Evolutionary conservation across 2,888 invertebrate genomes (phyloP).

Genomic region (Agonopterix alstromeriana): DNA sequence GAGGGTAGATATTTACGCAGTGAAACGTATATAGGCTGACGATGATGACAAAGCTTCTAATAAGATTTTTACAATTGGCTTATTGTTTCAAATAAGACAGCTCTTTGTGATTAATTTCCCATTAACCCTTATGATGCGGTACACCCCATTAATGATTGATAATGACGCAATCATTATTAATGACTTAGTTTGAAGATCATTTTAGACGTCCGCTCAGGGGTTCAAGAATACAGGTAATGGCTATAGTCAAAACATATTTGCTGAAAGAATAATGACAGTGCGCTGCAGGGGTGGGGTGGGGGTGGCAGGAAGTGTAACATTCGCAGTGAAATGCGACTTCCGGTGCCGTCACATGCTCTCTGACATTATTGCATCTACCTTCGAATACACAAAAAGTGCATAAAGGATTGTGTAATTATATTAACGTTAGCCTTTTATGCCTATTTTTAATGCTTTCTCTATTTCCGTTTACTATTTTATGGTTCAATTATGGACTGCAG

Average conservation of each 20-base stretch:
- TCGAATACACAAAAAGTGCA: conserved; percentile 15
- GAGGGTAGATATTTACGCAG: too few relatives aligned
- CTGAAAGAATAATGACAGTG: conserved; percentile 68
- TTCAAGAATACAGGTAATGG: conserved; percentile 41
- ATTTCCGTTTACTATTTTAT: too few relatives aligned
- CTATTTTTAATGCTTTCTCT: background rate
- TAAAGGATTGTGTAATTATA: conserved; percentile 12
- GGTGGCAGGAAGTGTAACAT: conserved; percentile 52
- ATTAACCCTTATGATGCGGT: background rate
- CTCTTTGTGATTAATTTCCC: conserved; percentile 4
- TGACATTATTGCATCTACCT: conserved; percentile 20
- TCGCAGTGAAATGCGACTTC: conserved; percentile 61
- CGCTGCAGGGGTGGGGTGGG: conserved; percentile 46
- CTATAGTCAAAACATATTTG: conserved; percentile 70
- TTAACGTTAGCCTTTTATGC: conserved; percentile 5
- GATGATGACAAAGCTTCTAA: background rate
- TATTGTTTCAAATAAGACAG: conserved; percentile 2
- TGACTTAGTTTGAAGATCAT: conserved; percentile 34
- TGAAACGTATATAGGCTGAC: too few relatives aligned
- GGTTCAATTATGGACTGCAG: too few relatives aligned
- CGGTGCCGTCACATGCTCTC: conserved; percentile 46
- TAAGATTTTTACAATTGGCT: background rate
- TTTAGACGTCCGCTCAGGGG: conserved; percentile 34
- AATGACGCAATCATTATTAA: conserved; percentile 49
- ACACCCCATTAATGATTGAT: conserved; percentile 53